These are phyloP conservation scores for Drosophila mercatorum DNA, from an alignment of 2,888 invertebrate species.

Conservation along the genomic window DNA sequence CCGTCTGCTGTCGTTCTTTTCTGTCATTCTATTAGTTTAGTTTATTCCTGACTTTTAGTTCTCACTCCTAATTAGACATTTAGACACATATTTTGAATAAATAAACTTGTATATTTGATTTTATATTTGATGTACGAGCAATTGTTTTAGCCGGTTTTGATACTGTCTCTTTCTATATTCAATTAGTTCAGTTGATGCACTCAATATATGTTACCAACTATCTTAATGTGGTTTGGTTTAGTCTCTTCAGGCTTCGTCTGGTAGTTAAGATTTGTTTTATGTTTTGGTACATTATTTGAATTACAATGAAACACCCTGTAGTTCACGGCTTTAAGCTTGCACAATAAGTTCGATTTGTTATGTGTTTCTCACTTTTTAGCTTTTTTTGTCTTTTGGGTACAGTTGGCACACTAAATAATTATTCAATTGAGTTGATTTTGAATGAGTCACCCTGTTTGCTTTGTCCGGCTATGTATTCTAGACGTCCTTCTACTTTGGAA, in stretches of 20 bases:
- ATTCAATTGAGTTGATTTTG: slow-evolving; percentile 7
- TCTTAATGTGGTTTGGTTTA: not conserved
- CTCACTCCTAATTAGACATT: not conserved
- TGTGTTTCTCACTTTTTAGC: not conserved
- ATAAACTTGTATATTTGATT: no score
- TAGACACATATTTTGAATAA: not conserved
- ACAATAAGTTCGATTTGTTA: not conserved
- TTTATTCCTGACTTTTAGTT: not conserved
- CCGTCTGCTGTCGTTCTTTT: not conserved
- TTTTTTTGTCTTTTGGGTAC: no score
- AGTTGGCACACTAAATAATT: not conserved
- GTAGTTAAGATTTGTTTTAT: not conserved
- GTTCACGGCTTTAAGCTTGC: slow-evolving; percentile 5
- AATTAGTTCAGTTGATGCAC: no score
- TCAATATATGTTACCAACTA: not conserved
- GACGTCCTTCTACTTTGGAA: not conserved
- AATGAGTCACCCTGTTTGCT: slow-evolving; percentile 48
- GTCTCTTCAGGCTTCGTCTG: not conserved
- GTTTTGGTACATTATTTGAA: not conserved
- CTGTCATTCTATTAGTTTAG: not conserved
- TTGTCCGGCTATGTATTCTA: not conserved
- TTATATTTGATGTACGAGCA: not conserved
- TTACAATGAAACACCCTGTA: slow-evolving; percentile 46
- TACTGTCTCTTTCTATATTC: not conserved
- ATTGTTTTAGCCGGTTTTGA: not conserved